phyloP scores from a whole-genome alignment of 2,888 invertebrate genomes.

The Tenthredo scrophulariae region DNA sequence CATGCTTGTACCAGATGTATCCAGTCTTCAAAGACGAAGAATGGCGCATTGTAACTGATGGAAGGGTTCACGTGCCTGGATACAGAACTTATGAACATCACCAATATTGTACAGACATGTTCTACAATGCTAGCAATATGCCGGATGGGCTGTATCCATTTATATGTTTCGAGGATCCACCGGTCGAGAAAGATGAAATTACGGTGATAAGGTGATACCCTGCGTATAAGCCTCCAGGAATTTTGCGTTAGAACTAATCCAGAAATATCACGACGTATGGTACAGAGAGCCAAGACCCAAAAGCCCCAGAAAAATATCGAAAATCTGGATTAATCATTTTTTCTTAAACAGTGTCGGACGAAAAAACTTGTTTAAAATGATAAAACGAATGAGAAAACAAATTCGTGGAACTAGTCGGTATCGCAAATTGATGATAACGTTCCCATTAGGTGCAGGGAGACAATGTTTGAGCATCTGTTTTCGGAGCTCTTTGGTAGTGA shows the following conservation, averaged over 20 bases:
- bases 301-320: too few species aligned
- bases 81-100: slow-evolving; percentile 60
- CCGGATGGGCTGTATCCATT: slow-evolving; percentile 64
- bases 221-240: not conserved
- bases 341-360: too few species aligned
- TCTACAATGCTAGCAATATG: slow-evolving; percentile 56
- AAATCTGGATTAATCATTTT: too few species aligned
- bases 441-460: not conserved
- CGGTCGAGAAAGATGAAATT: not conserved
- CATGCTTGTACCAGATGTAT: slow-evolving; percentile 65
- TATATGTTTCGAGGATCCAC: slow-evolving; percentile 69
- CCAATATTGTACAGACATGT: slow-evolving; percentile 73
- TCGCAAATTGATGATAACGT: not conserved
- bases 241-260: not conserved
- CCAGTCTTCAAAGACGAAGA: slow-evolving; percentile 61
- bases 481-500: not conserved
- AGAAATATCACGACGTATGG: not conserved
- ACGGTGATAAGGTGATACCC: not conserved
- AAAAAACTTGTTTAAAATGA: not conserved
- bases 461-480: slow-evolving; percentile 12
- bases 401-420: not conserved
- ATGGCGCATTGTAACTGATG: slow-evolving; percentile 66
- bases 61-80: slow-evolving; percentile 62
- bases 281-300: not conserved
- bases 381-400: not conserved